Evolutionary conservation across 2,113 vertebrate genomes (phyloP).

Genomic region (Vicugna pacos): DNA sequence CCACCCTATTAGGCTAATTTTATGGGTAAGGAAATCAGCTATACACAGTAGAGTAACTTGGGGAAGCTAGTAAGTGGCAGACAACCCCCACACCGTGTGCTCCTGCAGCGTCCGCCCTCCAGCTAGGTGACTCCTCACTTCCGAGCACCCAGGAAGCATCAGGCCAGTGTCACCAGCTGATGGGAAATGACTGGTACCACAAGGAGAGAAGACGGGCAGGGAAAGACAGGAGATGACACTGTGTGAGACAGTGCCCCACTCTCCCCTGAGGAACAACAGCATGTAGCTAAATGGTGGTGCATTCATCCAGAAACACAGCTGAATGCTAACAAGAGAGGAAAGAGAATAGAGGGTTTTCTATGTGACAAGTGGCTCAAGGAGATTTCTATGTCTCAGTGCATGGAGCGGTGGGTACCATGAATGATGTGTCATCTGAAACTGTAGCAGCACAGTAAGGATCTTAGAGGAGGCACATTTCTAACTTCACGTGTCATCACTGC

Average conservation of each 20-base stretch:
- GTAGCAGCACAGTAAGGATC: neutral
- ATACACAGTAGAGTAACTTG: neutral
- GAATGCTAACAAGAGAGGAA: conserved; percentile 32
- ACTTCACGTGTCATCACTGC: neutral
- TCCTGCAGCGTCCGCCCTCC: neutral
- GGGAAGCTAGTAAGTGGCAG: neutral
- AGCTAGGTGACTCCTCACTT: neutral
- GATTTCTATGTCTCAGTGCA: neutral
- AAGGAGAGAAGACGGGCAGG: neutral
- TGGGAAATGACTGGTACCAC: conserved; percentile 63
- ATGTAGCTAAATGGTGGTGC: neutral
- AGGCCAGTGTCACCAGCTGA: neutral
- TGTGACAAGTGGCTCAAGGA: neutral
- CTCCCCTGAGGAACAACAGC: neutral
- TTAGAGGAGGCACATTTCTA: neutral
- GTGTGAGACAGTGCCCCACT: conserved; percentile 45
- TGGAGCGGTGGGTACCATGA: neutral
- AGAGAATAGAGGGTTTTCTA: conserved; percentile 65
- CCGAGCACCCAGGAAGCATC: neutral
- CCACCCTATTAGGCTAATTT: neutral
- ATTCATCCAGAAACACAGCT: conserved; percentile 71
- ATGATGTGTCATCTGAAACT: neutral
- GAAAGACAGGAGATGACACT: conserved; percentile 62
- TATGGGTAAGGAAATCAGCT: neutral
- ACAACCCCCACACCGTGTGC: too few relatives aligned